phyloP scores from a whole-genome alignment of 23 tunicate genomes.

The Halocynthia aurantium region DNA sequence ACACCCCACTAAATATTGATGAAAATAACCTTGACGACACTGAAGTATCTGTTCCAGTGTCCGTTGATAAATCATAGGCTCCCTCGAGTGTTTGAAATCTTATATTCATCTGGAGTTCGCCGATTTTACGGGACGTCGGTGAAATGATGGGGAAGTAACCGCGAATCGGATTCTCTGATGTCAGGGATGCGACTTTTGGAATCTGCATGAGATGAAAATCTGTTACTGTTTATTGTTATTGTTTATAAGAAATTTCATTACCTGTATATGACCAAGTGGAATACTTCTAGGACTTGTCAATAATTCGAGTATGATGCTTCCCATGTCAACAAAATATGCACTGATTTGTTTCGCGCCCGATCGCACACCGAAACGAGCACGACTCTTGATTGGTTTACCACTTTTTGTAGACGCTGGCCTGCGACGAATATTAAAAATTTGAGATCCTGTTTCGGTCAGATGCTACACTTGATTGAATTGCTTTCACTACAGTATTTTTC shows the following conservation, averaged over 20 bases:
- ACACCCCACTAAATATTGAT: no score
- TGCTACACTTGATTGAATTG: not conserved
- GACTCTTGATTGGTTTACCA: conserved; percentile 23
- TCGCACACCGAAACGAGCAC: conserved; percentile 72
- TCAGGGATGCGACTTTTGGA: conserved; percentile 45
- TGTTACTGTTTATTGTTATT: no score
- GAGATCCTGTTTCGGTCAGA: not conserved
- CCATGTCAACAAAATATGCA: conserved; percentile 90
- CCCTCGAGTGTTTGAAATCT: conserved; percentile 47
- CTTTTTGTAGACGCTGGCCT: conserved; percentile 26
- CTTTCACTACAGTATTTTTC: no score
- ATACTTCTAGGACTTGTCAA: conserved; percentile 68
- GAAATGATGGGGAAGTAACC: conserved; percentile 78
- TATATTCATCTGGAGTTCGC: conserved; percentile 58
- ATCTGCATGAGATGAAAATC: conserved; percentile 25
- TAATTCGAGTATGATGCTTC: conserved; percentile 59
- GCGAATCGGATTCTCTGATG: conserved; percentile 64
- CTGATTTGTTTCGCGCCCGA: conserved; percentile 89
- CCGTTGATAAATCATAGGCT: conserved; percentile 41
- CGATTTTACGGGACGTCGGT: conserved; percentile 68
- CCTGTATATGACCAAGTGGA: conserved; percentile 77
- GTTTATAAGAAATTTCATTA: conserved; percentile 10
- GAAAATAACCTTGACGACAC: conserved; percentile 14
- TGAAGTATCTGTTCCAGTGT: conserved; percentile 29
- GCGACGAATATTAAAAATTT: not conserved